Base-by-base conservation (phyloP, 2,888 invertebrate genomes). In the Cancer borealis region DNA sequence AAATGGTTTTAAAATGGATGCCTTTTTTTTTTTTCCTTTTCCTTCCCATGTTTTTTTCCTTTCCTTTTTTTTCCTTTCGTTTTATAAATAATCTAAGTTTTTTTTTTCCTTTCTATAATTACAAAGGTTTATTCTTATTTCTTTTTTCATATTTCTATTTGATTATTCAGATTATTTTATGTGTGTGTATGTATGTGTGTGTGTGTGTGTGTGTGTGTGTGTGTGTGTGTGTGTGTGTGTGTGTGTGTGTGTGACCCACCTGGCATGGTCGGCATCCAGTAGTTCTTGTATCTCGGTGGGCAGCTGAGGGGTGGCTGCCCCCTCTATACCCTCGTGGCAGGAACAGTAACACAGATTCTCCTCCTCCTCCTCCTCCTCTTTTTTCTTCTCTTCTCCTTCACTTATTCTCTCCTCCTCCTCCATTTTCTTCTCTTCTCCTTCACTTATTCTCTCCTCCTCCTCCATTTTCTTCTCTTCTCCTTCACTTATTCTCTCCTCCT, bases 181-280 rank as follows among this genome's bases (percentile, higher is more conserved):
- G 49, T 89, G 47, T 89, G 6, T 89, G 49, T 89, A n/a, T 89
- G 49, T 89, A 21, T 89, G 60, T 89, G 47, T 66, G 66, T 66
- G 66, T 66, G 66, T 66, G 66, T 66, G 66, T 66, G 46, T 46
- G 10, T 49, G 26, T 54, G n/a, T 90, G 26, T 30, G 79, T 79
- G 79, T 79, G 49, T 92, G 12, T 47, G 45, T 91, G 91, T 60
- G 39, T 73, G 91, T 91, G 39, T 66, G 39, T 66, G 21, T 26
- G 30, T 90, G 21, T 90, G 49, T 90, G 21, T 90, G 30, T 30
- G 30, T 73, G 73, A 84, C 90, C 17, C 92, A 95, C 95, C 95
- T 95, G 30, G 95, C 95, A 54, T 95, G 92, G 47, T 95, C 95
- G 21, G 93, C 95, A 46, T 95, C 95, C 66, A 95, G 92, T 26